Evolutionary conservation across 2,113 vertebrate species (phyloP), one percentile per base, ranked within the genome.

Genomic region (Steatornis caripensis): DNA sequence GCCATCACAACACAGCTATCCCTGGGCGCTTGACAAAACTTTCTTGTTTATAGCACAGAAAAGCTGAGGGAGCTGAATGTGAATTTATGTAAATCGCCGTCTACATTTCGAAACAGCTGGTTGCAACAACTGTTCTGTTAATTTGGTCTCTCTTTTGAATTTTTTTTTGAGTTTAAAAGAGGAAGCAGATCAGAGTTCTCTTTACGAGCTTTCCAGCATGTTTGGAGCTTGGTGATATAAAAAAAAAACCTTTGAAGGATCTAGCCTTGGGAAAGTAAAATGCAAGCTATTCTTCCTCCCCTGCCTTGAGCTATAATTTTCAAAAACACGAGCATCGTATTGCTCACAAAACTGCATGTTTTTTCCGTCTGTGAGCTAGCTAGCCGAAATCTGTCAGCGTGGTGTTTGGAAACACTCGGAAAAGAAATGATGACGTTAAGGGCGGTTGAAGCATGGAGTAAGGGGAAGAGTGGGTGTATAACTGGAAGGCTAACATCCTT

Each of bases 311-410:
- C 36, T 93, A 32, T 62, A 49, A 57, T 85, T 23, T 6, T 32
- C 32, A 23, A 82, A 95, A 97, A 87, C 43, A 32, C 11, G 78
- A 93, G 84, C 75, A 12, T 55, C 61, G 3, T 5, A 3, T 62
- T 68, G 58, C 55, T 84, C 69, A 61, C 45, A 85, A 75, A 76
- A n/a, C 62, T 15, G 70, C 30, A 17, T 22, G 58, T 27, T 34
- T 92, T 93, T 74, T 71, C 90, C 89, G 61, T 93, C 78, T 96
- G 93, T 23, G n/a, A 79, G 55, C 20, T 45, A 48, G 78, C 93
- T 62, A 66, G 43, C 61, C 53, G 70, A 65, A 5, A 84, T 24
- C 55, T 76, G 61, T n/a, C 68, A 39, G 4, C 9, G 1, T 4
- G 34, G 6, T 29, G 7, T 34, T 57, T 64, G 55, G 48, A 62